Evolutionary conservation across 1,140 invertebrate genomes (phyloP), one percentile per base, ranked within the genome.

Genomic region (Macrobrachium rosenbergii): DNA sequence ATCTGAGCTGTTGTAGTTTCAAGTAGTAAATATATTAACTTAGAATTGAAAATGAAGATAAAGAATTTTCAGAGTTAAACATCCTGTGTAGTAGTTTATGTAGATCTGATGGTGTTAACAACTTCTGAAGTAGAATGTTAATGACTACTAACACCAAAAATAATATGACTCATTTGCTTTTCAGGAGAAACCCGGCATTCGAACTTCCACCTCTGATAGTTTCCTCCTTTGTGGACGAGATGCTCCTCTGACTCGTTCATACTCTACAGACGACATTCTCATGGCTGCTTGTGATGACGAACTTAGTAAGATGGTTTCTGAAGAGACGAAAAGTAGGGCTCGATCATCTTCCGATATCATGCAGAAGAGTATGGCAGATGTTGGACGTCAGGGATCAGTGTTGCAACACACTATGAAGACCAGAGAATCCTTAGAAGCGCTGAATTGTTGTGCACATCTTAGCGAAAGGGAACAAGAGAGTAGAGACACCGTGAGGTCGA

Each of bases 281-380:
- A 81, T 76, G 11, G 45, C 78, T 10, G 59, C 64, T 28, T 43
- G 67, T 37, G 63, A 16, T 59, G 83, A 85, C 37, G 69, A 73
- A 7, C 78, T 64, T 14, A 75, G 60, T 43, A 87, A 45, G 14
- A 37, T 45, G 45, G 8, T 37, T 23, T 23, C 67, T 2, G 77
- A 82, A 37, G 78, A 87, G 11, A 62, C 67, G 10, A 81, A 59
- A 43, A 69, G 67, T 16, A 87, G 78, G 52, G 62, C 85, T 43
- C 85, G 81, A 43, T 87, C 85, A 8, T 87, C 85, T 59, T 81
- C 75, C n/a, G 79, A 87, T n/a, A 59, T 81, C 45, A 21, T 37
- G 17, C 63, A 23, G 14, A 81, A 64, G 43, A 87, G 62, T 17
- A 67, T 77, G 1, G 64, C 62, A 17, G 43, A 63, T 23, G 28